Evolutionary conservation across 2,888 invertebrate genomes (phyloP).

Genomic region (Diarsia rubi): DNA sequence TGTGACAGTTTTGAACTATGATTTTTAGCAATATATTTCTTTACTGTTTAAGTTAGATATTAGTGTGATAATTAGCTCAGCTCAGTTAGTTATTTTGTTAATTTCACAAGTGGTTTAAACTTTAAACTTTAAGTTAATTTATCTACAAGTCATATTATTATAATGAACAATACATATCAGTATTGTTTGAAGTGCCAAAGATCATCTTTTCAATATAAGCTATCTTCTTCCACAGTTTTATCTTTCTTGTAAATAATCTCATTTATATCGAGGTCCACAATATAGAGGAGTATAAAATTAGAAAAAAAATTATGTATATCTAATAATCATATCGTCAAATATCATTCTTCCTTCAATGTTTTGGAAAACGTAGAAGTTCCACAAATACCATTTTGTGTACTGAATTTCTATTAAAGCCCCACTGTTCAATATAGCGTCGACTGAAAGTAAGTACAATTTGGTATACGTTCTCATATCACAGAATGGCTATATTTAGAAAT

Average conservation of each 20-base stretch:
- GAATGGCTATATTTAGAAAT: conserved; percentile 54
- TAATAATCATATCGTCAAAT: conserved; percentile 63
- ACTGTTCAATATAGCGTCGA: conserved; percentile 52
- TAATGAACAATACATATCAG: conserved; percentile 54
- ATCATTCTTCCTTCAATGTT: conserved; percentile 53
- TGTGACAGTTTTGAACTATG: background rate
- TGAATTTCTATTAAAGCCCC: conserved; percentile 23
- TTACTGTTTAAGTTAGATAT: no score
- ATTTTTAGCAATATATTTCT: conserved; percentile 1
- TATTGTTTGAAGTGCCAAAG: conserved; percentile 62
- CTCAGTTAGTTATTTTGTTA: no score
- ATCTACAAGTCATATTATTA: conserved; percentile 4
- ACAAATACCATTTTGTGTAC: conserved; percentile 45
- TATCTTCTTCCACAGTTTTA: background rate
- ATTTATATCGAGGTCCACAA: conserved; percentile 44
- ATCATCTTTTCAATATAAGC: conserved; percentile 19
- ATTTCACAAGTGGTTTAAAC: background rate
- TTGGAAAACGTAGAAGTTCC: conserved; percentile 51
- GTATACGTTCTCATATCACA: conserved; percentile 74
- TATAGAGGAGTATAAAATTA: conserved; percentile 36
- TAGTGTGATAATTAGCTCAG: no score
- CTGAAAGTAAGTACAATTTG: conserved; percentile 71
- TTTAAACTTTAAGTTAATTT: background rate
- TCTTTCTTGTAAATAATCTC: conserved; percentile 24
- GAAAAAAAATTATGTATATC: conserved; percentile 49